Conservation (phyloP, 2,113 vertebrate genomes). For the Oxyura jamaicensis region DNA sequence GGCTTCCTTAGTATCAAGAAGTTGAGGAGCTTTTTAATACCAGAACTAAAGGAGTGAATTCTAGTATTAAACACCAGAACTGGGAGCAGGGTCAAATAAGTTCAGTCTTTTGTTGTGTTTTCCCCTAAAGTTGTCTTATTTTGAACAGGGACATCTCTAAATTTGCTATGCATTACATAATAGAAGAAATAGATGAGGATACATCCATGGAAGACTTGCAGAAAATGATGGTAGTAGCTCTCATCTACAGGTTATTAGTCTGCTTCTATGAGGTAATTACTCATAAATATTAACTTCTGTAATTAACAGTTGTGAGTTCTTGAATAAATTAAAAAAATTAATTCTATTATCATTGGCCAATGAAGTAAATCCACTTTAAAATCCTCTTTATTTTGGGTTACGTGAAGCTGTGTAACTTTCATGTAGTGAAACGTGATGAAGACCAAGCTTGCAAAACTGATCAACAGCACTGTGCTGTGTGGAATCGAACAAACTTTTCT, state of each 20-base stretch:
- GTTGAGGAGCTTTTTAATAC: not conserved
- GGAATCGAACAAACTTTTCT: not conserved
- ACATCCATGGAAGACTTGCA: slow-evolving; percentile 95
- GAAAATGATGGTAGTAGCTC: slow-evolving; percentile 95
- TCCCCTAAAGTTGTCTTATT: slow-evolving; percentile 38
- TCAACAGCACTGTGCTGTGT: accelerated
- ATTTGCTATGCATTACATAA: slow-evolving; percentile 94
- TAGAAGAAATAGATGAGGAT: slow-evolving; percentile 97
- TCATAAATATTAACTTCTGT: not conserved
- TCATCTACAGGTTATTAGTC: slow-evolving; percentile 93
- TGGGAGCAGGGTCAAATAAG: not conserved
- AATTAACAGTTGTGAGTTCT: not conserved
- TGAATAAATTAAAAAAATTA: not conserved
- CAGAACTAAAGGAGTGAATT: not conserved
- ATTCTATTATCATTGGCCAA: not conserved
- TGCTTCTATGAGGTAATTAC: slow-evolving; percentile 92
- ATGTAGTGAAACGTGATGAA: not conserved
- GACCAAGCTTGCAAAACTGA: not conserved
- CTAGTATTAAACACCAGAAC: not conserved
- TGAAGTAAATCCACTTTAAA: not conserved
- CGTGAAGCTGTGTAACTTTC: not conserved
- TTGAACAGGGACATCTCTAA: slow-evolving; percentile 90
- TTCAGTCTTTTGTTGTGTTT: not conserved
- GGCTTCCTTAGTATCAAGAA: not conserved
- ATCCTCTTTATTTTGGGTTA: not conserved